Evolutionary conservation across 2,888 invertebrate genomes (phyloP).

Genomic region (Eubasilissa splendida): DNA sequence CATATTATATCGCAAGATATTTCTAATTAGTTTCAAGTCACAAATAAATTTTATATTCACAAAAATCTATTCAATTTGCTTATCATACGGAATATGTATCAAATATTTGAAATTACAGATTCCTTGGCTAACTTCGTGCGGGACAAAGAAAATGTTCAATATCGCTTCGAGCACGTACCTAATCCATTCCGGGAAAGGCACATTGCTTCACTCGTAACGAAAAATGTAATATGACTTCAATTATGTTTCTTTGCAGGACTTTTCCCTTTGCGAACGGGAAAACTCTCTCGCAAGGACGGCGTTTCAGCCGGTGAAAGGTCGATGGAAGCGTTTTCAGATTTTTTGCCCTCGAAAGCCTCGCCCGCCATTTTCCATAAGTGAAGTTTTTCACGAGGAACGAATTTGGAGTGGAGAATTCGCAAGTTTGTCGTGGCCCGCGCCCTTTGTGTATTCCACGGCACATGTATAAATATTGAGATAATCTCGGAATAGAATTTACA

Average conservation of each 20-base stretch:
- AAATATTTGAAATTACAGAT: slow-evolving; percentile 31
- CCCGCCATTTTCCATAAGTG: slow-evolving; percentile 54
- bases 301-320: slow-evolving; percentile 53
- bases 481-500: slow-evolving; percentile 41
- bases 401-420: slow-evolving; percentile 51
- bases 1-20: too few species aligned
- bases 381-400: slow-evolving; percentile 51
- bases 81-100: slow-evolving; percentile 23
- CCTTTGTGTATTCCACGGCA: slow-evolving; percentile 36
- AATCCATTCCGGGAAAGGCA: slow-evolving; percentile 38
- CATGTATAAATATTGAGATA: slow-evolving; percentile 44
- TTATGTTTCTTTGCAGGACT: slow-evolving; percentile 41
- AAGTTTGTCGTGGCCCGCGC: slow-evolving; percentile 50
- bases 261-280: slow-evolving; percentile 37
- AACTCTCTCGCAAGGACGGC: slow-evolving; percentile 28
- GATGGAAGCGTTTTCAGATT: slow-evolving; percentile 50
- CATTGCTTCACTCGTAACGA: slow-evolving; percentile 32
- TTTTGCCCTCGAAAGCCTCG: slow-evolving; percentile 39
- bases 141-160: slow-evolving; percentile 38
- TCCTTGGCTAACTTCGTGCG: slow-evolving; percentile 10
- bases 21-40: background rate
- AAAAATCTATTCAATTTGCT: slow-evolving; percentile 20
- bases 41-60: slow-evolving; percentile 30
- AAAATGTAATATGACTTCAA: slow-evolving; percentile 37
- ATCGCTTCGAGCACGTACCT: slow-evolving; percentile 35